Conservation (phyloP, 1,140 invertebrate species). For the Habropoda laboriosa region DNA sequence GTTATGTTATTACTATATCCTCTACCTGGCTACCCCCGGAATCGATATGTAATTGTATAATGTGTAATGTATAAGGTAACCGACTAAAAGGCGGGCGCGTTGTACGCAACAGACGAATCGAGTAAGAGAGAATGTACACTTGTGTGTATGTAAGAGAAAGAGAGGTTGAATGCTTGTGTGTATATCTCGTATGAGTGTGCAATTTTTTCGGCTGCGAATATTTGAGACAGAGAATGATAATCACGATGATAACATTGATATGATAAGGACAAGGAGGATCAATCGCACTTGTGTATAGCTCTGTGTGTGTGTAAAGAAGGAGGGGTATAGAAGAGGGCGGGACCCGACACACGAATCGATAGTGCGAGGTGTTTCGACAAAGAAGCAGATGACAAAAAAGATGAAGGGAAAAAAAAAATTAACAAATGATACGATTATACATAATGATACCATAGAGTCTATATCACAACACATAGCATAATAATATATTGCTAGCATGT, state of each 20-base stretch:
- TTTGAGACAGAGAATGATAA: not conserved
- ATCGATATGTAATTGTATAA: slow-evolving; percentile 79
- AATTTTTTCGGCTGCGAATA: slow-evolving; percentile 9
- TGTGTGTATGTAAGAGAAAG: too few relatives aligned
- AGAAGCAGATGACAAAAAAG: slow-evolving; percentile 33
- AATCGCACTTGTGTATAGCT: not conserved
- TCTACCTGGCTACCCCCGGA: slow-evolving; percentile 75
- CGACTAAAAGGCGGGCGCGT: slow-evolving; percentile 36
- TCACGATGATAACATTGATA: not conserved
- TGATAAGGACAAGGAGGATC: not conserved
- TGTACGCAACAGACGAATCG: slow-evolving; percentile 1
- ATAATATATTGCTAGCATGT: slow-evolving; percentile 82
- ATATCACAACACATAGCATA: slow-evolving; percentile 81
- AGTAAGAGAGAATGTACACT: slow-evolving; percentile 15
- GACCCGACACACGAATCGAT: slow-evolving; percentile 55
- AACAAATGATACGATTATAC: slow-evolving; percentile 73
- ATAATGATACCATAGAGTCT: slow-evolving; percentile 81
- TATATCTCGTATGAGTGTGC: slow-evolving; percentile 15
- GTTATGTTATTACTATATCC: slow-evolving; percentile 77
- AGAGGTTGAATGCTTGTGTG: not conserved
- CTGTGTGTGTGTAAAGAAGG: not conserved
- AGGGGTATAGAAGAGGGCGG: slow-evolving; percentile 40
- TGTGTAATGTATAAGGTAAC: slow-evolving; percentile 73
- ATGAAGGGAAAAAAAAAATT: slow-evolving; percentile 15
- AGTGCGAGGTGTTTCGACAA: slow-evolving; percentile 64